phyloP scores from a whole-genome alignment of 1,140 invertebrate species.

The Hestina assimilis region DNA sequence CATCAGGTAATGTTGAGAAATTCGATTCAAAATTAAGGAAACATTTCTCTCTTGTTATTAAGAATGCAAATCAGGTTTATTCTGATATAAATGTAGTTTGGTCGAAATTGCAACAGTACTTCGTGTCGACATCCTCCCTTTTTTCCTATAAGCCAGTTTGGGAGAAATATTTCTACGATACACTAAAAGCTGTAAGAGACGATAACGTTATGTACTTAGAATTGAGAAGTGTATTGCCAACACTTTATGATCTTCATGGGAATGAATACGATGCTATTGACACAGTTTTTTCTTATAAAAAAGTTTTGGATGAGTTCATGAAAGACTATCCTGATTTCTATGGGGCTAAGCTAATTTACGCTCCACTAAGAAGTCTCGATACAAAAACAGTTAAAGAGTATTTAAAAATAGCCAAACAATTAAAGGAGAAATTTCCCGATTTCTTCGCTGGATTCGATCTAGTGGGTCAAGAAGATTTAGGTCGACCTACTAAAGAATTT shows the following conservation, averaged over 20 bases:
- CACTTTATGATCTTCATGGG: conserved; percentile 83
- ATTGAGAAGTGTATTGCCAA: conserved; percentile 80
- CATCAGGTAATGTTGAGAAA: conserved; percentile 65
- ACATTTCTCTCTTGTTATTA: conserved; percentile 80
- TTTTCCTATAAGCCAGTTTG: conserved; percentile 86
- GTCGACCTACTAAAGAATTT: conserved; percentile 81
- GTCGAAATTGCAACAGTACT: conserved; percentile 83
- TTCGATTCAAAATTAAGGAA: conserved; percentile 81
- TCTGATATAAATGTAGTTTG: conserved; percentile 83
- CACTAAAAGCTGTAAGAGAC: conserved; percentile 83
- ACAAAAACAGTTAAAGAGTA: conserved; percentile 60
- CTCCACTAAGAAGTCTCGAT: conserved; percentile 77
- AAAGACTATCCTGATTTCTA: conserved; percentile 82
- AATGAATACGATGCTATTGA: conserved; percentile 76
- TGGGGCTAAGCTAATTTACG: conserved; percentile 86
- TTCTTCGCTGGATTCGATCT: conserved; percentile 88
- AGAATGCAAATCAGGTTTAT: conserved; percentile 81
- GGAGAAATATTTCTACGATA: conserved; percentile 84
- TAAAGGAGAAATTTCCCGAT: conserved; percentile 49
- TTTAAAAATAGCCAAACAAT: conserved; percentile 70
- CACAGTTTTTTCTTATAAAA: conserved; percentile 80
- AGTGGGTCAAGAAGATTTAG: conserved; percentile 86
- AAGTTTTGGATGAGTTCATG: conserved; percentile 79
- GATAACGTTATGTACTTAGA: conserved; percentile 92
- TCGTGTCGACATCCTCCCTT: conserved; percentile 80